phyloP scores from a whole-genome alignment of 2,888 invertebrate genomes.

The Hydroisotoma schaefferi region DNA sequence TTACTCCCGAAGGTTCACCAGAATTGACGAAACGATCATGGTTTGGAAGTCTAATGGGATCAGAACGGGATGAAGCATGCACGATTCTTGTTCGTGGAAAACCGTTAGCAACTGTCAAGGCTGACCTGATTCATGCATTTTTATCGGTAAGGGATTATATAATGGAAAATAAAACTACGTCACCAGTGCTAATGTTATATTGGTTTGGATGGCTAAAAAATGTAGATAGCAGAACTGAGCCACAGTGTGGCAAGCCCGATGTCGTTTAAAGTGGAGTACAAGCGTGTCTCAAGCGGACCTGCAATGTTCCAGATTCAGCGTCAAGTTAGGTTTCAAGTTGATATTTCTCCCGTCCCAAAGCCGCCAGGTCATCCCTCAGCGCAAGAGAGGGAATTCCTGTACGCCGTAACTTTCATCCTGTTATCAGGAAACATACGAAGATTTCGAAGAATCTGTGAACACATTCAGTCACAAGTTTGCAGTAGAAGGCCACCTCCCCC shows the following conservation, averaged over 20 bases:
- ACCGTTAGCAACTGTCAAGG: constrained; percentile 93
- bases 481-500: constrained; percentile 60
- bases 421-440: constrained; percentile 91
- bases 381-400: constrained; percentile 62
- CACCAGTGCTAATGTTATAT: too few relatives aligned
- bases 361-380: constrained; percentile 59
- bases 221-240: constrained; percentile 87
- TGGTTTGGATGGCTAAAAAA: background rate
- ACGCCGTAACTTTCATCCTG: constrained; percentile 90
- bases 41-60: constrained; percentile 98
- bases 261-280: constrained; percentile 97
- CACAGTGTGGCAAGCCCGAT: constrained; percentile 98
- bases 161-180: background rate
- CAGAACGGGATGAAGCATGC: constrained; percentile 94
- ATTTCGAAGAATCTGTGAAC: constrained; percentile 92
- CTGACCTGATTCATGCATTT: constrained; percentile 97
- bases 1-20: constrained; percentile 93
- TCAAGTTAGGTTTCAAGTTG: constrained; percentile 85
- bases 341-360: constrained; percentile 55
- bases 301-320: constrained; percentile 97
- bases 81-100: constrained; percentile 95
- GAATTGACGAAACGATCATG: constrained; percentile 97
- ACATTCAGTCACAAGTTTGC: constrained; percentile 82
- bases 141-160: constrained; percentile 88
- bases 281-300: constrained; percentile 86